Conservation (phyloP, 2,888 invertebrate genomes). For the Galerucella nymphaeae region DNA sequence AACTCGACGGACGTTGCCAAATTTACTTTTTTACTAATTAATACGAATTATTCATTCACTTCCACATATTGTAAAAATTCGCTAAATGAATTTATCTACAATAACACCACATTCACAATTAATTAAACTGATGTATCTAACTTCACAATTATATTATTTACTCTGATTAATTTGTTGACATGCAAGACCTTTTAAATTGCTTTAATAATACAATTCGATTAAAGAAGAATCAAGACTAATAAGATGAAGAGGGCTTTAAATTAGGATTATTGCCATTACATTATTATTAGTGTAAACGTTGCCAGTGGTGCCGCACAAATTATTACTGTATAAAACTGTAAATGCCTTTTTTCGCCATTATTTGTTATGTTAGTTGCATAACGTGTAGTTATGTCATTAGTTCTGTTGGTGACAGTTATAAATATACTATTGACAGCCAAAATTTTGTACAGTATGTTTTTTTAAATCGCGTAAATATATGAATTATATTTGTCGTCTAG, state of each 20-base stretch:
- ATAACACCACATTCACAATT: background rate
- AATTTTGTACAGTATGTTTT: background rate
- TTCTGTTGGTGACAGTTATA: too few relatives aligned
- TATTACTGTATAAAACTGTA: background rate
- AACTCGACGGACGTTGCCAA: background rate
- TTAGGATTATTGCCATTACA: background rate
- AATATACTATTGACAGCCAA: too few relatives aligned
- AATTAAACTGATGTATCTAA: background rate
- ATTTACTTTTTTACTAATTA: background rate
- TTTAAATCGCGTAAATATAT: too few relatives aligned
- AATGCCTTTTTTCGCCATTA: too few relatives aligned
- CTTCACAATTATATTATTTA: background rate
- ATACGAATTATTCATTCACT: background rate
- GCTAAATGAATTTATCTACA: background rate
- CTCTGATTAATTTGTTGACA: background rate
- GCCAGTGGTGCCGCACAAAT: background rate
- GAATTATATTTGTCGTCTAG: background rate
- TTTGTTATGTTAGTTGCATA: too few relatives aligned
- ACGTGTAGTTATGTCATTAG: too few relatives aligned
- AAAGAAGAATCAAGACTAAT: background rate
- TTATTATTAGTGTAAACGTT: background rate
- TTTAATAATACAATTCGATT: constrained; percentile 16
- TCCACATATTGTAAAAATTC: background rate
- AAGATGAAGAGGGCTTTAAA: background rate
- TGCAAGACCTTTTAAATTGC: constrained; percentile 14